A percentile compares a stretch with the other conserved stretches of the same genome.
These are phyloP conservation scores for Drosophila aldrichi DNA, from an alignment of 2,888 invertebrate genomes.

Conservation along the genomic window DNA sequence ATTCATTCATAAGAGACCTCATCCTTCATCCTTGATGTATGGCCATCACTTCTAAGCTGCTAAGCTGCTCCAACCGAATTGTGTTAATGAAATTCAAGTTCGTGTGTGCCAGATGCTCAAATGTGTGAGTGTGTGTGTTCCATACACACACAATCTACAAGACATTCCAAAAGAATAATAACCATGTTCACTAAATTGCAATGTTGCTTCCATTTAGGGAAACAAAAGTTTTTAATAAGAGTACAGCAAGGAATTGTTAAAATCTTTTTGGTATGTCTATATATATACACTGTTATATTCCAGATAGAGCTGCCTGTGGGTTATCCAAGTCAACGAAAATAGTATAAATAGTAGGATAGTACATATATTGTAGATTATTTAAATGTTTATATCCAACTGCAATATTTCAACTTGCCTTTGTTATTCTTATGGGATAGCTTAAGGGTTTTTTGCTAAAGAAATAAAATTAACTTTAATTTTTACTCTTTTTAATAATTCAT, in stretches of 20 bases:
- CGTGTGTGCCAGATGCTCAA: conserved; percentile 43
- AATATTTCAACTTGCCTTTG: too few species aligned
- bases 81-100: conserved; percentile 77
- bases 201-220: too few species aligned
- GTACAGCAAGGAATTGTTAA: background rate
- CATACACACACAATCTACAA: background rate
- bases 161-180: background rate
- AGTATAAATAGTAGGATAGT: background rate
- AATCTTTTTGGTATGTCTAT: background rate
- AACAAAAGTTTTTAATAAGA: background rate
- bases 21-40: conserved; percentile 76
- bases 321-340: background rate
- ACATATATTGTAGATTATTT: background rate
- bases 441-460: too few species aligned
- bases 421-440: too few species aligned
- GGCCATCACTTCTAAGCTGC: conserved; percentile 67
- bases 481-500: too few species aligned
- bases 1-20: conserved; percentile 41
- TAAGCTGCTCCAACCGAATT: conserved; percentile 55
- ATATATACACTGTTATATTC: too few species aligned
- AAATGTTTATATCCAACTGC: too few species aligned
- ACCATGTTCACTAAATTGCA: conserved; percentile 1
- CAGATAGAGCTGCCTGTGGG: too few species aligned
- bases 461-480: too few species aligned
- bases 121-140: background rate